phyloP scores from a whole-genome alignment of 2,888 invertebrate genomes.

The Ochropleura plecta region DNA sequence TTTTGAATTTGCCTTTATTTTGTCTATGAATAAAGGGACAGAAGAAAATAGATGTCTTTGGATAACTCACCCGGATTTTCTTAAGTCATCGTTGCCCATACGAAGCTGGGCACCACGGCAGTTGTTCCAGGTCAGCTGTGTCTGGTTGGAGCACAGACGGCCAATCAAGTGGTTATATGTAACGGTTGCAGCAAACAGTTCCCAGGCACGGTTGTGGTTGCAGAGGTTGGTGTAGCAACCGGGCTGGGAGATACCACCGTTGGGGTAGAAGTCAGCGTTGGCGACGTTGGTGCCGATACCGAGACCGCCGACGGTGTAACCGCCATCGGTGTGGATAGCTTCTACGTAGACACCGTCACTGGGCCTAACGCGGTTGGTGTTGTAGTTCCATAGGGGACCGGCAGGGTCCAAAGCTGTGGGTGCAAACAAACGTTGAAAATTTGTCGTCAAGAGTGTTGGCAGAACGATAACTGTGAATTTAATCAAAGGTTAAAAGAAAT shows the following conservation, averaged over 20 bases:
- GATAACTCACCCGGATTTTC: conserved; percentile 74
- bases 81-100: conserved; percentile 76
- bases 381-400: conserved; percentile 70
- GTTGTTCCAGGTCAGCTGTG: conserved; percentile 68
- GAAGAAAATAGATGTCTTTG: neutral
- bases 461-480: neutral
- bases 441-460: neutral
- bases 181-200: conserved; percentile 74
- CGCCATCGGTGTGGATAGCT: conserved; percentile 74
- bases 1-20: too few relatives aligned
- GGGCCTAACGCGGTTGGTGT: conserved; percentile 63
- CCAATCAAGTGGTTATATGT: conserved; percentile 74
- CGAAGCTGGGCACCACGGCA: conserved; percentile 71
- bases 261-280: conserved; percentile 91
- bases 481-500: neutral
- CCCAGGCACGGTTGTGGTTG: conserved; percentile 77
- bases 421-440: neutral
- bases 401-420: conserved; percentile 65
- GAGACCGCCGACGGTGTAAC: conserved; percentile 75
- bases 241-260: conserved; percentile 84
- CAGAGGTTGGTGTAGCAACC: conserved; percentile 75
- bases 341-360: conserved; percentile 81
- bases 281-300: conserved; percentile 85
- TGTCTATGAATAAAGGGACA: too few relatives aligned
- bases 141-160: conserved; percentile 63